Conservation (phyloP, 1,140 invertebrate species). For the Homalodisca vitripennis region DNA sequence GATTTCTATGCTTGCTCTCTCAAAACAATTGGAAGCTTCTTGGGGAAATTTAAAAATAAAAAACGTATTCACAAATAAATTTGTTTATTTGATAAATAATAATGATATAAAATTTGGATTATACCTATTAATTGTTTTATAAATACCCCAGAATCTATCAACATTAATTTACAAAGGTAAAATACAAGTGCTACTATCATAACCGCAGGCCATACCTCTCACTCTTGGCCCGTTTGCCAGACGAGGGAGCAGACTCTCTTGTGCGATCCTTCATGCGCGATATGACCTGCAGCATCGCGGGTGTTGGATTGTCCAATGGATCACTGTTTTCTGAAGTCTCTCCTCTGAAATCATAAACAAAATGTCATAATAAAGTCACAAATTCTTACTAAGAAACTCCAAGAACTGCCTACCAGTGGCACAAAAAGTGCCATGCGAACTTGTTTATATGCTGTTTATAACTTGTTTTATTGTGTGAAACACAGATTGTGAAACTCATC, state of each 20-base stretch:
- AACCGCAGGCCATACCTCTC: slow-evolving; percentile 33
- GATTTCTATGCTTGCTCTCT: slow-evolving; percentile 7
- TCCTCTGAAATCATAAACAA: not conserved
- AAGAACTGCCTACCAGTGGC: not conserved
- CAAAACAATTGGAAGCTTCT: not conserved
- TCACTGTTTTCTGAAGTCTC: slow-evolving; percentile 13
- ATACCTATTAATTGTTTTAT: no score
- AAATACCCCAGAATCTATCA: no score
- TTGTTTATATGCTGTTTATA: not conserved
- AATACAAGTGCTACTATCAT: not conserved
- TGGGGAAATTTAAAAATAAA: not conserved
- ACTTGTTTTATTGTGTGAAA: not conserved
- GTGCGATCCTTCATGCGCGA: slow-evolving; percentile 50
- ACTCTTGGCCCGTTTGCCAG: slow-evolving; percentile 29
- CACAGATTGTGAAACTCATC: not conserved
- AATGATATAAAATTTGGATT: not conserved
- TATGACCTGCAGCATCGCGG: slow-evolving; percentile 54
- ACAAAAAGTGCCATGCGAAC: not conserved
- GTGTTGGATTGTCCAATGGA: slow-evolving; percentile 49
- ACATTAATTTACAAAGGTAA: not conserved
- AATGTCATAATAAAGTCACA: slow-evolving; percentile 12
- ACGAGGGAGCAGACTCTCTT: slow-evolving; percentile 33
- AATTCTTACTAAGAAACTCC: not conserved
- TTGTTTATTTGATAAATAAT: not conserved
- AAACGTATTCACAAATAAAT: slow-evolving; percentile 2